A percentile compares a stretch with the other conserved stretches of the same genome.
These are phyloP conservation scores for Diadema setosum DNA, from an alignment of 35 echinoderm and acorn worm species.

Conservation along the genomic window DNA sequence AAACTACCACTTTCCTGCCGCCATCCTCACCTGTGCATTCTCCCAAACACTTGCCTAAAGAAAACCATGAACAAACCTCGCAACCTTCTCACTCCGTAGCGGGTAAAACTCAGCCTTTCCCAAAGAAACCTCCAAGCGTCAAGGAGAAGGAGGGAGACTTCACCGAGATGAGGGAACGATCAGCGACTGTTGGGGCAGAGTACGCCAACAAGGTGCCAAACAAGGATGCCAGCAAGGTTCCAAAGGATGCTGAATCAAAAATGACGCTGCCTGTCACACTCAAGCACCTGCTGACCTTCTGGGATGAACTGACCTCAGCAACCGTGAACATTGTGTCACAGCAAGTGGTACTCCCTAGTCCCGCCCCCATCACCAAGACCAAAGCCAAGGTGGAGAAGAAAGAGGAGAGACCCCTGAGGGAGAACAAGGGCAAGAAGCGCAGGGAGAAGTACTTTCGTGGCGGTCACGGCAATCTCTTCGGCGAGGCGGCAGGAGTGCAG, in stretches of 20 bases:
- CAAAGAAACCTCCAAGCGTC: background rate
- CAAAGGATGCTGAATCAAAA: slow-evolving; percentile 19
- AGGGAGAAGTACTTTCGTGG: slow-evolving; percentile 78
- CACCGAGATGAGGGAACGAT: background rate
- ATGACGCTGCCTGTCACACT: slow-evolving; percentile 73
- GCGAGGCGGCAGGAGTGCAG: slow-evolving; percentile 89
- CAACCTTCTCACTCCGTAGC: background rate
- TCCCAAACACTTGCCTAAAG: slow-evolving; percentile 16
- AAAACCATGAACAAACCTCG: background rate
- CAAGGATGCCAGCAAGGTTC: background rate
- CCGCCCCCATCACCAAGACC: slow-evolving; percentile 82
- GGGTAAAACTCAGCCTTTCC: background rate
- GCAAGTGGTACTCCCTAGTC: slow-evolving; percentile 87
- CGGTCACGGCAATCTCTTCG: slow-evolving; percentile 90
- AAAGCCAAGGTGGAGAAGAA: slow-evolving; percentile 53
- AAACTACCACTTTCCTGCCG: background rate
- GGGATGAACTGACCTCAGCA: slow-evolving; percentile 82
- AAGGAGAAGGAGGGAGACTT: background rate
- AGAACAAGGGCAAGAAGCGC: slow-evolving; percentile 88
- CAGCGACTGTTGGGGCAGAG: slow-evolving; percentile 19
- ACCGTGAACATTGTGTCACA: slow-evolving; percentile 84
- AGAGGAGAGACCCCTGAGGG: slow-evolving; percentile 53
- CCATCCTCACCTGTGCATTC: slow-evolving; percentile 33
- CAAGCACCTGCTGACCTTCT: slow-evolving; percentile 85
- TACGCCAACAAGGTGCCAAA: slow-evolving; percentile 1